Evolutionary conservation across 2,888 invertebrate genomes (phyloP).

Genomic region (Spilosoma lubricipeda): DNA sequence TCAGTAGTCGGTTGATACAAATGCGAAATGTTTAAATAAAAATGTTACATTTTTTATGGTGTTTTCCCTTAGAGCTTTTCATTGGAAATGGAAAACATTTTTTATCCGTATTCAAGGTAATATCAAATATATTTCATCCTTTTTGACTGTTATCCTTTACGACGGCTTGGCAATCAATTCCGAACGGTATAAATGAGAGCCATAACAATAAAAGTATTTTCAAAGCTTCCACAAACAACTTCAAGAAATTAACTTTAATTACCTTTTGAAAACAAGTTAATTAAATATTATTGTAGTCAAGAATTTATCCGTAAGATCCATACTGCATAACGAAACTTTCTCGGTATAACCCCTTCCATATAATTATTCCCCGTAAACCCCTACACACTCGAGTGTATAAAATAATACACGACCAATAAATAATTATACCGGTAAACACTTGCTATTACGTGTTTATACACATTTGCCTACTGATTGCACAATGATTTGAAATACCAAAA

Average conservation of each 20-base stretch:
- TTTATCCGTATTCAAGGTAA: slow-evolving; percentile 1
- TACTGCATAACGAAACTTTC: neutral
- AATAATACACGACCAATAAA: too few relatives aligned
- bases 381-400: too few relatives aligned
- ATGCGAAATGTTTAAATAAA: neutral
- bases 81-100: neutral
- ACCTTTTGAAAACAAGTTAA: neutral
- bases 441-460: too few relatives aligned
- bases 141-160: neutral
- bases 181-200: neutral
- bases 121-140: neutral
- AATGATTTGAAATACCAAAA: too few relatives aligned
- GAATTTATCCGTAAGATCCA: neutral
- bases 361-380: neutral
- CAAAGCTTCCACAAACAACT: neutral
- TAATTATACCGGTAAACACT: too few relatives aligned
- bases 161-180: neutral
- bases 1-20: neutral
- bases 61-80: neutral
- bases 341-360: too few relatives aligned
- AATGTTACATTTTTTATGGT: neutral
- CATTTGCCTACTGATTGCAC: too few relatives aligned
- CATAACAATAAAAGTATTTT: neutral
- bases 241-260: neutral
- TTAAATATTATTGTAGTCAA: neutral